phyloP scores from a whole-genome alignment of 2,113 vertebrate genomes.

The Myotis brandtii region DNA sequence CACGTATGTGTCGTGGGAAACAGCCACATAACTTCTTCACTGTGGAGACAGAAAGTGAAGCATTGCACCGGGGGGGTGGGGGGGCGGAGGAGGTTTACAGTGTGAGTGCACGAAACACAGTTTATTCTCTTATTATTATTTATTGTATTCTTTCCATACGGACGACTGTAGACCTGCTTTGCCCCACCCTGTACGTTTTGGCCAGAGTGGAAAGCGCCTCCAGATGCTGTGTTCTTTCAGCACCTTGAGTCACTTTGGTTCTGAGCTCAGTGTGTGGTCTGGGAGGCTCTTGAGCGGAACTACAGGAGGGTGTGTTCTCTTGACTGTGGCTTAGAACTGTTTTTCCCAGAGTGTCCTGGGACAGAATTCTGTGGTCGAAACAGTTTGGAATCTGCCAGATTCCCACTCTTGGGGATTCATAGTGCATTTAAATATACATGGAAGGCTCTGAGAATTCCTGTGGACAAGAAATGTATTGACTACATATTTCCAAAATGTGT shows the following conservation, averaged over 20 bases:
- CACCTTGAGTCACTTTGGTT: not conserved
- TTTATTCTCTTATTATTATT: not conserved
- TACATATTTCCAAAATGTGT: not conserved
- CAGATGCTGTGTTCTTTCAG: not conserved
- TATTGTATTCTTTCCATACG: not conserved
- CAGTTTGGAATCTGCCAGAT: not conserved
- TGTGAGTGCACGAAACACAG: not conserved
- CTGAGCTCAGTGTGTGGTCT: not conserved
- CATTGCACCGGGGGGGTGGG: not conserved
- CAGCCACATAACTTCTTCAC: not conserved
- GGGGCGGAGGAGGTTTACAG: not conserved
- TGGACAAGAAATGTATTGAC: not conserved
- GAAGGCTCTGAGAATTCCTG: not conserved
- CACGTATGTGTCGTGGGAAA: rapidly evolving
- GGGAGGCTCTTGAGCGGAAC: not conserved
- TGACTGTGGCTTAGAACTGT: not conserved
- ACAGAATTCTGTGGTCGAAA: not conserved
- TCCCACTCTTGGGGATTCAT: not conserved
- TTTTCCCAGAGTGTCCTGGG: not conserved
- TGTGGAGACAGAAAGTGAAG: not conserved
- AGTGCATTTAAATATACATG: not conserved
- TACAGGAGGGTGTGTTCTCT: not conserved
- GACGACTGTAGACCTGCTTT: not conserved
- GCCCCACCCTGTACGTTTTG: not conserved
- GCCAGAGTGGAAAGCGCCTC: not conserved